Evolutionary conservation across 2,113 vertebrate genomes (phyloP), one percentile per base, ranked within the genome.

Genomic region (Misgurnus anguillicaudatus): DNA sequence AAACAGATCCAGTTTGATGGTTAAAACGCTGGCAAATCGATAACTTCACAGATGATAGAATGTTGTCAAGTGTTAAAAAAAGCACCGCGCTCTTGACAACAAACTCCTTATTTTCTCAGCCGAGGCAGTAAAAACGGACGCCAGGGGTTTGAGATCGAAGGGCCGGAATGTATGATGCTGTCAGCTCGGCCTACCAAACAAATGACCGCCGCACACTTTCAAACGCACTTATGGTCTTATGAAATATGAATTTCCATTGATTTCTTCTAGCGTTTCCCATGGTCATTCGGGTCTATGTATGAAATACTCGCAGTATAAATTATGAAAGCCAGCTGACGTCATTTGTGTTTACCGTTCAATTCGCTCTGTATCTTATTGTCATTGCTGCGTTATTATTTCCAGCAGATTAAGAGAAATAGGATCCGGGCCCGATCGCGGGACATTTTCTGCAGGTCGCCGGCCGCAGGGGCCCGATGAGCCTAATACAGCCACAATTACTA

Each of bases 231-330:
- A 95, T 75, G 90, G 93, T 87, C 91, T 87, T 90, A 93, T 94
- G 94, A 95, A 95, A 95, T 95, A 96, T 95, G 95, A 95, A 95
- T 92, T 87, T 88, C 85, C 85, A 95, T 95, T 93, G 94, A 95
- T 95, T 94, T 94, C 89, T 89, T 88, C n/a, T 73, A 4, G 80
- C 90, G 55, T 63, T 81, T 58, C 89, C 87, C 83, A 87, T 87
- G 92, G 92, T 94, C 93, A 91, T 87, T 87, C 84, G 81, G 86
- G 86, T 91, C 89, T 84, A 78, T 89, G 89, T 91, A 91, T 94
- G 92, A 93, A 83, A 81, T 87, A 91, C 87, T 90, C 89, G n/a
- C 90, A 88, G 90, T 91, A 92, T 94, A 94, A 94, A 95, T 93
- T 92, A 93, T 90, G 90, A 91, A 86, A 86, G 90, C 86, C 90